These are phyloP conservation scores for Hylaea fasciaria DNA, from an alignment of 2,888 invertebrate genomes.

Conservation along the genomic window DNA sequence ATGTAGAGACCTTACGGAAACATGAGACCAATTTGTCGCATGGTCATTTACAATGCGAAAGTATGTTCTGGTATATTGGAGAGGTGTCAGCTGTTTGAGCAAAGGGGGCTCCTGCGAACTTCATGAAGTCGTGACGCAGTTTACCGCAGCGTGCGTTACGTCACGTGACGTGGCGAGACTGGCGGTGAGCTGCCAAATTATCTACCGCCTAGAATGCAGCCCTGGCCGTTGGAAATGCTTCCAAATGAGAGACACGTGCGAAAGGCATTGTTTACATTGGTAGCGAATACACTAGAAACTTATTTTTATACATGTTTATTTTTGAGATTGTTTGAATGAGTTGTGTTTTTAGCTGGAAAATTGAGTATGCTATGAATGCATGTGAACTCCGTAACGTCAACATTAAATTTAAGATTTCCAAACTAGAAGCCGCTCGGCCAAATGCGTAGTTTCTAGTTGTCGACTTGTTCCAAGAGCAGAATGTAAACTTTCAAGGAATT, in stretches of 20 bases:
- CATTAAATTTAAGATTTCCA: too few species aligned
- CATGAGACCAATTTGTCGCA: not conserved
- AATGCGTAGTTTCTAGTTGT: slow-evolving; percentile 5
- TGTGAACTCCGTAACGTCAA: too few species aligned
- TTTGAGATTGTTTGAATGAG: not conserved
- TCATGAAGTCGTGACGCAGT: slow-evolving; percentile 26
- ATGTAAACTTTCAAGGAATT: slow-evolving; percentile 22
- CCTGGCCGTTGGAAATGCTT: slow-evolving; percentile 22
- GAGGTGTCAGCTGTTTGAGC: not conserved
- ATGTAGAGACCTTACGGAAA: too few species aligned
- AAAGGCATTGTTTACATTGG: slow-evolving; percentile 21
- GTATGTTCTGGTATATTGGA: not conserved
- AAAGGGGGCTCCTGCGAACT: not conserved
- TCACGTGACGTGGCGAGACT: slow-evolving; percentile 13
- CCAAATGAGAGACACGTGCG: slow-evolving; percentile 17
- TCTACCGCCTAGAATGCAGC: slow-evolving; percentile 18
- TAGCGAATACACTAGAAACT: not conserved
- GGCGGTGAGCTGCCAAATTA: slow-evolving; percentile 20
- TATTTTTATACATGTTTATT: not conserved
- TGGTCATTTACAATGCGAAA: not conserved
- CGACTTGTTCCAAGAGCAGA: slow-evolving; percentile 21
- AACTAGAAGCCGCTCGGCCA: not conserved
- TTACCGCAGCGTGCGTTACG: slow-evolving; percentile 21
- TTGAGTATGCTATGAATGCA: too few species aligned
- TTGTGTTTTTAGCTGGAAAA: not conserved